Conservation (phyloP, 2,113 vertebrate genomes). For the Oryctolagus cuniculus region mOryCun1.1 NC_091435.1:173232501-173233000, state of each 20-base stretch:
- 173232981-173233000: background rate
- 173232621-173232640: constrained; percentile 26
- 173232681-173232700: constrained; percentile 17
- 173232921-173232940: background rate
- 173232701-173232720: constrained; percentile 58
- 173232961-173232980: background rate
- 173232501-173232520: constrained; percentile 8
- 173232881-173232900: background rate
- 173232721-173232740: constrained; percentile 41
- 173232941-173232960: background rate
- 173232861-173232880: background rate
- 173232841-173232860: constrained; percentile 4
- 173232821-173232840: constrained; percentile 26
- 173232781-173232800: background rate
- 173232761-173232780: background rate
- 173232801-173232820: constrained; percentile 11
- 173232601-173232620: constrained; percentile 52
- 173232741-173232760: constrained; percentile 33
- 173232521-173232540: background rate
- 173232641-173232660: background rate
- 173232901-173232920: background rate
- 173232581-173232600: background rate
- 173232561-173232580: background rate
- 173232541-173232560: constrained; percentile 50
- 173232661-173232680: constrained; percentile 35